A percentile compares a stretch with the other conserved stretches of the same genome.
These are phyloP conservation scores for Nemotelus nigrinus DNA, from an alignment of 2,888 invertebrate species.

Conservation along the genomic window DNA sequence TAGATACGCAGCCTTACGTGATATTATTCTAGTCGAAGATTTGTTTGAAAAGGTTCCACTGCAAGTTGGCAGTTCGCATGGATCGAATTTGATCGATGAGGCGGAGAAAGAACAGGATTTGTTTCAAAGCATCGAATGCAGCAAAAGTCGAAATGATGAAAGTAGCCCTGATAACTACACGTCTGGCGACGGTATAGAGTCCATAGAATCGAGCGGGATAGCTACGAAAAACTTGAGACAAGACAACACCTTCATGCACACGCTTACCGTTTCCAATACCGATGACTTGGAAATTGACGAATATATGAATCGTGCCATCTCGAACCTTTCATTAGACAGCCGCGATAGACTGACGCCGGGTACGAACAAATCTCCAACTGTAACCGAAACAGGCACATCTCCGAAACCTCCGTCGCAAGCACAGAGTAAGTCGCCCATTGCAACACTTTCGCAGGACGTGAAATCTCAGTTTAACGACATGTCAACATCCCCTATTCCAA, in stretches of 20 bases:
- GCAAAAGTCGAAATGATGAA: slow-evolving; percentile 61
- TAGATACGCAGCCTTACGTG: slow-evolving; percentile 83
- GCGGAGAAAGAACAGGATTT: slow-evolving; percentile 65
- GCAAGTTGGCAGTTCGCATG: slow-evolving; percentile 56
- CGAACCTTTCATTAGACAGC: slow-evolving; percentile 63
- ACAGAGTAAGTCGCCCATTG: slow-evolving; percentile 45
- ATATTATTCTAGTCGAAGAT: slow-evolving; percentile 75
- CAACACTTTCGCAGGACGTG: slow-evolving; percentile 7
- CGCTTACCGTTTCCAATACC: slow-evolving; percentile 56
- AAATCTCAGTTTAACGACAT: slow-evolving; percentile 63
- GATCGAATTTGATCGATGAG: slow-evolving; percentile 64
- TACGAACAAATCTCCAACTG: slow-evolving; percentile 52
- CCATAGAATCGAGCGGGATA: slow-evolving; percentile 58
- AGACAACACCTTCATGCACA: slow-evolving; percentile 52
- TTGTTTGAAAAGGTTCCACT: slow-evolving; percentile 65
- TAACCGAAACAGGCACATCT: slow-evolving; percentile 49
- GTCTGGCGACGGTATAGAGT: slow-evolving; percentile 60
- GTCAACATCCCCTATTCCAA: slow-evolving; percentile 64
- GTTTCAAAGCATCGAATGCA: slow-evolving; percentile 59
- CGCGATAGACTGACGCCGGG: slow-evolving; percentile 62
- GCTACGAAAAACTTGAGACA: slow-evolving; percentile 52
- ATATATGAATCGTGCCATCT: slow-evolving; percentile 64
- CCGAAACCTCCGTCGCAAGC: slow-evolving; percentile 39
- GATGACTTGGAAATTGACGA: slow-evolving; percentile 65
- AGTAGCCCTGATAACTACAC: slow-evolving; percentile 62